A percentile compares a stretch with the other conserved stretches of the same genome.
phyloP scores from a whole-genome alignment of 2,888 invertebrate genomes.

The Ryuthela nishihirai region DNA sequence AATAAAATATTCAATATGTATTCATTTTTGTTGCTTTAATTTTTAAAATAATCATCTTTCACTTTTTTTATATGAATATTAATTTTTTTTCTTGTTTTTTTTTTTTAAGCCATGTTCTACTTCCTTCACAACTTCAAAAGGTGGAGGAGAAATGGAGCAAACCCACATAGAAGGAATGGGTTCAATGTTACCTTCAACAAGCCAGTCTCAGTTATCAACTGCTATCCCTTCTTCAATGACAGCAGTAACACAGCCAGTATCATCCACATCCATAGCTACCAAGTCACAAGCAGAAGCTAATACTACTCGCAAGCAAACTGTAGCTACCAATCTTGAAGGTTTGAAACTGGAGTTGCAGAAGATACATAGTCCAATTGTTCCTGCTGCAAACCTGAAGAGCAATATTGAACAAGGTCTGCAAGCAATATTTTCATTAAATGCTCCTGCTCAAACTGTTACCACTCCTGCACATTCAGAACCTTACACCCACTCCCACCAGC shows the following conservation, averaged over 20 bases:
- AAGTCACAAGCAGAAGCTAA: background rate
- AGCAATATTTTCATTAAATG: constrained; percentile 31
- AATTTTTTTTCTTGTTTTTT: background rate
- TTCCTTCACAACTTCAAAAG: constrained; percentile 6
- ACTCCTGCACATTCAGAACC: constrained; percentile 29
- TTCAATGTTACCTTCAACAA: background rate
- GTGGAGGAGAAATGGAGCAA: constrained; percentile 5
- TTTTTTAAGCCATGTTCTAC: constrained; percentile 14
- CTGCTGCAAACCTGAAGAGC: constrained; percentile 19
- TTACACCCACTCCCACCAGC: constrained; percentile 11
- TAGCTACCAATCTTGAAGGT: constrained; percentile 33
- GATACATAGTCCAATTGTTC: constrained; percentile 25
- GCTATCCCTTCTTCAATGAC: constrained; percentile 8
- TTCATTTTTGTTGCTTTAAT: no score
- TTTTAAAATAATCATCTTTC: no score
- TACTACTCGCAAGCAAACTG: constrained; percentile 16
- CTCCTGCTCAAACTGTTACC: constrained; percentile 30
- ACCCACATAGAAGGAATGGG: background rate
- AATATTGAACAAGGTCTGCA: constrained; percentile 38
- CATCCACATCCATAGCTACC: background rate
- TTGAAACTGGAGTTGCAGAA: constrained; percentile 35
- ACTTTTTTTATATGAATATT: no score
- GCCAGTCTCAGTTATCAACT: constrained; percentile 14
- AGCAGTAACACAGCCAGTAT: no score
- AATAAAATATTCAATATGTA: no score